Evolutionary conservation across 92 coral and sea anemone genomes (phyloP), one percentile per base, ranked within the genome.

Genomic region (Bergia sp.): DNA sequence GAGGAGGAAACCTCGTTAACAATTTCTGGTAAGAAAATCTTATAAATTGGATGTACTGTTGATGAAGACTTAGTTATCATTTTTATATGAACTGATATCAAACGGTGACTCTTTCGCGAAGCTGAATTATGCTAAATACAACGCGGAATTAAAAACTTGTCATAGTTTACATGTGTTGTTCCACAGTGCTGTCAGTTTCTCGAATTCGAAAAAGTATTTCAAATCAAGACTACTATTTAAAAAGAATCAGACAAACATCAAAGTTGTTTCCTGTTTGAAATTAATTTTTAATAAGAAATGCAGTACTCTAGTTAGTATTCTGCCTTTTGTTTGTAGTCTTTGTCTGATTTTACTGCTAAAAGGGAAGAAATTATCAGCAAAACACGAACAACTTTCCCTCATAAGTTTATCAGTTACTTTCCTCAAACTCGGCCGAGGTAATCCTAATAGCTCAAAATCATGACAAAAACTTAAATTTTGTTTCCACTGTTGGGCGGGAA

Each of bases 281-380:
- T 84, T 45, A 84, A 82, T 44, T 84, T 72, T 84, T 84, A 84
- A 69, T 84, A 74, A 72, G 18, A 53, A 84, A 73, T 45, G 45
- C 64, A 67, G 77, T 66, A 18, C 77, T 42, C 20, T 18, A 44
- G 66, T 38, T 53, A 76, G 57, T 36, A 37, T 12, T 65, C 44
- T 29, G 38, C 44, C 77, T 13, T 7, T 67, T 69, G 58, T 72
- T 45, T 49, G 61, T 18, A 36, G 41, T 7, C 66, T 23, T 44
- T 72, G 61, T 0, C 15, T 43, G 11, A 37, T 7, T 36, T 2
- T 73, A 3, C 77, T 7, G 42, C 18, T 73, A 36, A n/a, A 12
- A 23, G 3, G 37, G 39, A 21, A 45, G 10, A 84, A 71, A 71
- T 53, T 37, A 29, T 55, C 49, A 55, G 41, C 72, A 37, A 80